These are phyloP conservation scores for Embiotoca jacksoni DNA, from an alignment of 2,113 vertebrate genomes.

Conservation along the genomic window DNA sequence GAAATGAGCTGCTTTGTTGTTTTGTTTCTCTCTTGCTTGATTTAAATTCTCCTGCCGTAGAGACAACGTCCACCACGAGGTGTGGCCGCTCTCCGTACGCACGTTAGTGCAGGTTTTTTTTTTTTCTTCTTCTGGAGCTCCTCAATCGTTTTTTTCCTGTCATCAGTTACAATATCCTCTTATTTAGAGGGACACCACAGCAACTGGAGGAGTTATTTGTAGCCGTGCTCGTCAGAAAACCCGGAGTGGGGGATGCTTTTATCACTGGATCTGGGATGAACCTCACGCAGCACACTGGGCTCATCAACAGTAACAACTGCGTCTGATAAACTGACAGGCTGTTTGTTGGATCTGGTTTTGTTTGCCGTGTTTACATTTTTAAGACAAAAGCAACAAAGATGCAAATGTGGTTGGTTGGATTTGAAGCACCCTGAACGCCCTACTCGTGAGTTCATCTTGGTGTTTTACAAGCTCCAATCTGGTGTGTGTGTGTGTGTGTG, in stretches of 20 bases:
- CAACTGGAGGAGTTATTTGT: conserved; percentile 69
- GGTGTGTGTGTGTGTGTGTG: conserved; percentile 13
- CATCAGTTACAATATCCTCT: conserved; percentile 74
- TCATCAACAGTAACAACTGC: background rate
- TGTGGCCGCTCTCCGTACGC: conserved; percentile 35
- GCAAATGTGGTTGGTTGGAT: conserved; percentile 4
- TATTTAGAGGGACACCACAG: conserved; percentile 76
- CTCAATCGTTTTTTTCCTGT: conserved; percentile 76
- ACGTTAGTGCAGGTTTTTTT: conserved; percentile 66
- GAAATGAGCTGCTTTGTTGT: conserved; percentile 1
- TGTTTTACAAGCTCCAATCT: conserved; percentile 35
- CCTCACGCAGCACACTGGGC: background rate
- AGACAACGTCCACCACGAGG: conserved; percentile 12
- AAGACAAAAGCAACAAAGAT: background rate
- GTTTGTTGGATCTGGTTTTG: background rate
- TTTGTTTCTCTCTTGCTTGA: background rate
- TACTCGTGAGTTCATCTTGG: background rate
- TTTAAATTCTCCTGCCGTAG: background rate
- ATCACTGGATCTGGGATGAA: conserved; percentile 31
- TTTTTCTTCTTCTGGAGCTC: conserved; percentile 63
- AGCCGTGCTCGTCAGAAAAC: conserved; percentile 60
- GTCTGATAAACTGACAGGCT: background rate
- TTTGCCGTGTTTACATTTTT: background rate
- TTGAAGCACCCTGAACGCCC: background rate
- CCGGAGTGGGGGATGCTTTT: conserved; percentile 41